Evolutionary conservation across 1,140 invertebrate species (phyloP), one percentile per base, ranked within the genome.

Genomic region (Aporrectodea caliginosa): DNA sequence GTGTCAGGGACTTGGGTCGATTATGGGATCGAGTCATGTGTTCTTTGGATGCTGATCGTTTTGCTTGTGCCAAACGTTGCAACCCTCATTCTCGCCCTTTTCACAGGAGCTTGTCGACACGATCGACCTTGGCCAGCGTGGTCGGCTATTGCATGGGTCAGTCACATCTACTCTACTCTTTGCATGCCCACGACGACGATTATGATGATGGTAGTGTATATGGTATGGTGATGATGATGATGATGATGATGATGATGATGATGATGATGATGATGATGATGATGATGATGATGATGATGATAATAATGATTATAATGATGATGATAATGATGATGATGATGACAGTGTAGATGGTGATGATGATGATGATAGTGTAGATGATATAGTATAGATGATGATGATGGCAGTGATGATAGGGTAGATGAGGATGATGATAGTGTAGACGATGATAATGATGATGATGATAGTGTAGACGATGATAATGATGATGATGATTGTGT

Each of bases 61-160:
- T 0, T 81, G 12, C 16, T 75, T 1, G 33, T 79, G 6, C 80
- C 80, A n/a, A 16, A 79, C 68, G 32, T 32, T 30, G 27, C 76
- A 29, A 81, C 72, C 0, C 73, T 81, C 0, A 16, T 81, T 1
- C 33, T 68, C n/a, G 16, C 77, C 43, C 16, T 73, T 1, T 81
- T 43, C 31, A 2, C 34, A 32, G 80, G 77, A 1, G 68, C 30
- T 1, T 75, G 43, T 30, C 16, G 77, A 32, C 35, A 31, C 16
- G 73, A 79, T 34, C 29, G 33, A 2, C 78, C 69, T 12, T 81
- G 80, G 80, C 80, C 80, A 22, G 2, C 73, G 73, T 35, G 30
- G 73, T 33, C 32, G 2, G 30, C 27, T 75, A n/a, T 22, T 34
- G n/a, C n/a, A n/a, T n/a, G n/a, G n/a, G n/a, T n/a, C n/a, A n/a